Base-by-base conservation (phyloP, 2,797 vertebrate species). In the Sebastes taczanowskii region DNA sequence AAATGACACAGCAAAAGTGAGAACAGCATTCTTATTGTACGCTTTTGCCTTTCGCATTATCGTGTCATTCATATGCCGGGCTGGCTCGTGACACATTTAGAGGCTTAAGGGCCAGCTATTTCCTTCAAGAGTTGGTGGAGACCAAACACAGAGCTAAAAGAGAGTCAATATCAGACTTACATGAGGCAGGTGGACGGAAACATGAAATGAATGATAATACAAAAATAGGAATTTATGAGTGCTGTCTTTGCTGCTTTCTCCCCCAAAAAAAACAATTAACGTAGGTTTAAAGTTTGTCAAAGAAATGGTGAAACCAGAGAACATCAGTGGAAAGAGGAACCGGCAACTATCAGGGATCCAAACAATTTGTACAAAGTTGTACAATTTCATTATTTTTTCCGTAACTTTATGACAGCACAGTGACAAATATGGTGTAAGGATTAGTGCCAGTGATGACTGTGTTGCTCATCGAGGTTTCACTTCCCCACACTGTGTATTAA, bases 31-130 rank as follows among this genome's bases (percentile, higher is more conserved):
- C 35, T 38, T 38, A 38, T 38, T 5, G 35, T 0, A 13, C 11
- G 0, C 35, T 38, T 38, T 38, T 38, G 35, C 11, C 35, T 38
- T 38, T 11, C 2, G 5, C 35, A 38, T 42, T 42, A 7, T 42
- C 0, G 2, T 42, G 38, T 42, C 38, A 42, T 42, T 42, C 38
- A 42, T 6, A 42, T 0, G 8, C 14, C 0, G 2, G 14, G 14
- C 0, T 18, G 0, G 42, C 42, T 46, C 13, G 42, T 16, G 42
- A 18, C 42, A 46, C 16, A 46, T 46, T 46, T 29, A 11, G n/a
- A 53, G 49, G 20, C 7, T 52, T 9, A n/a, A 22, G 1, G n/a
- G 52, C n/a, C n/a, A 22, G n/a, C 0, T 53, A 53, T 22, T 53
- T 11, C 52, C 20, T 22, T 11, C n/a, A 22, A 22, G 52, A 53